A percentile compares a stretch with the other conserved stretches of the same genome.
phyloP scores from a whole-genome alignment of 2,113 vertebrate genomes.

The Perccottus glenii region DNA sequence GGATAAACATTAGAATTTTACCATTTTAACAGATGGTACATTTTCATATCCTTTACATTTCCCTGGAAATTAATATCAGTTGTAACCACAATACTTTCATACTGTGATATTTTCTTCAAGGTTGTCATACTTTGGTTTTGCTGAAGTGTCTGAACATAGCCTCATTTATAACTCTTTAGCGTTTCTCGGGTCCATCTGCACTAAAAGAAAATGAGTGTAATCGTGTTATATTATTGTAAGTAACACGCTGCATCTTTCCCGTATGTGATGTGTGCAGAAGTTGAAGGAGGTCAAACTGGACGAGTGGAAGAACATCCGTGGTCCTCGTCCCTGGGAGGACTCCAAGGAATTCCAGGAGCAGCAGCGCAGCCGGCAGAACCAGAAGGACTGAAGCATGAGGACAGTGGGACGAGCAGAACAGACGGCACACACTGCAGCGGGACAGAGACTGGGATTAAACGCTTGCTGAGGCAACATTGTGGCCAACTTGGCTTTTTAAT shows the following conservation, averaged over 20 bases:
- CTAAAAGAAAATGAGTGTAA: no score
- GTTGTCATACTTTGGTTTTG: background rate
- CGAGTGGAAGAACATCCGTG: slow-evolving; percentile 94
- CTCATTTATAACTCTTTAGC: no score
- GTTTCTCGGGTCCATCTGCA: background rate
- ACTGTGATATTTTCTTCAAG: no score
- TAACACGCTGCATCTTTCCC: background rate
- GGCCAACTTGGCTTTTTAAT: no score
- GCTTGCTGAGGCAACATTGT: no score
- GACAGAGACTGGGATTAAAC: background rate
- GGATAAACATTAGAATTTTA: no score
- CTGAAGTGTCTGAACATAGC: background rate
- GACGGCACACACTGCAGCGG: background rate
- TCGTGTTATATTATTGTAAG: background rate
- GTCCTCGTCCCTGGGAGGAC: slow-evolving; percentile 93
- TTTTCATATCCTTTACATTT: no score
- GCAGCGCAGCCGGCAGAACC: slow-evolving; percentile 59
- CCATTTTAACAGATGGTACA: no score
- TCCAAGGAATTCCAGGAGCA: slow-evolving; percentile 85
- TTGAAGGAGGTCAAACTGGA: slow-evolving; percentile 81
- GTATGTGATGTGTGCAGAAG: slow-evolving; percentile 81
- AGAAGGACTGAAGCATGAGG: slow-evolving; percentile 20
- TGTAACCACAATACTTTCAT: no score
- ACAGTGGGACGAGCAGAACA: background rate
- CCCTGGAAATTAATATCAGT: no score